Conservation (phyloP, 1,140 invertebrate species). For the Dendrolimus kikuchii region DNA sequence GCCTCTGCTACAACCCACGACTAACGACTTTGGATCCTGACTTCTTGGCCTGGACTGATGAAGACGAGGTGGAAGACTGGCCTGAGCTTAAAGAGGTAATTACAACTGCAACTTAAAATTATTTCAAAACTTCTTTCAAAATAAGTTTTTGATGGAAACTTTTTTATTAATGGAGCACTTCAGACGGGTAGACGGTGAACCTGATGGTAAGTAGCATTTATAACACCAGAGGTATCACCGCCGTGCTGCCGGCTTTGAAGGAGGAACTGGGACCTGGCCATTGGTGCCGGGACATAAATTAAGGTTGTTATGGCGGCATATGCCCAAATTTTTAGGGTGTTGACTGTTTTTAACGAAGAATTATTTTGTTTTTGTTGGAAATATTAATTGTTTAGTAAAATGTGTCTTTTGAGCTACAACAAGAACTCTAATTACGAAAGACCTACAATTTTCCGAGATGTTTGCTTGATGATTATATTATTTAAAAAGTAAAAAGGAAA, state of each 20-base stretch:
- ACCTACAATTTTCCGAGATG: not conserved
- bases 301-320: no score
- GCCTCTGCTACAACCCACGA: conserved; percentile 71
- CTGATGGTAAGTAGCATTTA: no score
- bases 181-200: not conserved
- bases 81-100: conserved; percentile 71
- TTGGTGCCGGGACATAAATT: no score
- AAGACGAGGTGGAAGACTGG: conserved; percentile 50
- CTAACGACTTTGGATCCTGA: conserved; percentile 72
- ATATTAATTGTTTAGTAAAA: no score
- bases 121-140: not conserved
- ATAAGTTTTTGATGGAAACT: not conserved
- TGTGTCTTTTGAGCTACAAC: no score
- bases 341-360: no score
- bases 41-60: conserved; percentile 44
- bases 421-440: no score
- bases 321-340: no score
- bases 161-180: not conserved
- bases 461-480: not conserved
- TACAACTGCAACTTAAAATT: not conserved
- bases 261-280: no score
- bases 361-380: no score
- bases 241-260: no score
- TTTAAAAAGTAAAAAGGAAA: not conserved
- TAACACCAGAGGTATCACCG: no score